These are phyloP conservation scores for Crioceris asparagi DNA, from an alignment of 2,888 invertebrate genomes.

Conservation along the genomic window DNA sequence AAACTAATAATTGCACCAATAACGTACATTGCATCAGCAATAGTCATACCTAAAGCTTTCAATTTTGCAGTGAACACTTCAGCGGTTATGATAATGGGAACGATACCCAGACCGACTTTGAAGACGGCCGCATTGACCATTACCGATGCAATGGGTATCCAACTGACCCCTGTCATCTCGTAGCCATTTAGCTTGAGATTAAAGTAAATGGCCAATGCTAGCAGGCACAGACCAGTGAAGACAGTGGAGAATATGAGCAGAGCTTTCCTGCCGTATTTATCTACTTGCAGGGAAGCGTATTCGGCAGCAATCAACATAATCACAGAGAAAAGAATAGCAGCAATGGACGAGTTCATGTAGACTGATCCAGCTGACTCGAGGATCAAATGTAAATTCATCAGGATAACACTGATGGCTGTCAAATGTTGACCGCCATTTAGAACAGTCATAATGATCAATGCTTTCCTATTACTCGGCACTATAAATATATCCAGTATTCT, in stretches of 20 bases:
- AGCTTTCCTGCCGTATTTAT: conserved; percentile 33
- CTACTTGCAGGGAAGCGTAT: conserved; percentile 30
- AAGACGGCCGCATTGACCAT: conserved; percentile 34
- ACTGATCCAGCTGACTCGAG: conserved; percentile 31
- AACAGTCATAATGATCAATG: conserved; percentile 33
- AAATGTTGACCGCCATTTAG: conserved; percentile 35
- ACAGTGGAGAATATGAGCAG: conserved; percentile 30
- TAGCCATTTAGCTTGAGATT: conserved; percentile 26
- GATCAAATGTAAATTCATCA: conserved; percentile 37
- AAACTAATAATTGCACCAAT: conserved; percentile 29
- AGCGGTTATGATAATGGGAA: conserved; percentile 35
- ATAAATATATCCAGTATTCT: conserved; percentile 31
- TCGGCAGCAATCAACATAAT: conserved; percentile 33
- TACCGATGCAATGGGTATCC: conserved; percentile 34
- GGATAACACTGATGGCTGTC: conserved; percentile 34
- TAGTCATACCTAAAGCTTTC: conserved; percentile 36
- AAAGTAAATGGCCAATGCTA: conserved; percentile 33
- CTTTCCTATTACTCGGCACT: conserved; percentile 33
- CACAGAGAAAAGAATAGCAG: conserved; percentile 33
- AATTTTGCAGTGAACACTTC: conserved; percentile 36
- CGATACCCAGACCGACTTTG: conserved; percentile 34
- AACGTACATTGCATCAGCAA: conserved; percentile 33
- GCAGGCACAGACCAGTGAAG: conserved; percentile 30
- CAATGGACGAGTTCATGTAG: conserved; percentile 26
- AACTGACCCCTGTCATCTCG: conserved; percentile 28